These are phyloP conservation scores for Morelia viridis DNA, from an alignment of 2,797 vertebrate genomes.

Conservation along the genomic window DNA sequence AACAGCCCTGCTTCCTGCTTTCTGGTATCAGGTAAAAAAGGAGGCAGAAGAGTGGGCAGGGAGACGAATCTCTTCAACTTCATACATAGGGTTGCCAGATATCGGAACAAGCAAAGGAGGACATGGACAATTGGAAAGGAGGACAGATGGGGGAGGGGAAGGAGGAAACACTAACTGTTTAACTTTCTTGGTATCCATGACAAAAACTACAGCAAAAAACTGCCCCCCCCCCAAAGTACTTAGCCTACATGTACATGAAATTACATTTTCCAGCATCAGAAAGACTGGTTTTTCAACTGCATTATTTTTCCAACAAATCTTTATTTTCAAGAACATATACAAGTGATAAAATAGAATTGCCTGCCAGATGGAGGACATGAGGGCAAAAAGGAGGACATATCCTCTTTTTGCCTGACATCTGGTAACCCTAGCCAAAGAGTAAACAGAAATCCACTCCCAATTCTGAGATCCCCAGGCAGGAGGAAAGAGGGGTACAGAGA, in stretches of 20 bases:
- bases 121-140: not conserved
- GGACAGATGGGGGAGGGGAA: not conserved
- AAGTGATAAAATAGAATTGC: not conserved
- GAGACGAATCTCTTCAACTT: not conserved
- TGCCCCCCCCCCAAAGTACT: not conserved
- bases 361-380: not conserved
- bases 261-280: not conserved
- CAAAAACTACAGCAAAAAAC: not conserved
- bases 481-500: not conserved
- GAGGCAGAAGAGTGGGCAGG: not conserved
- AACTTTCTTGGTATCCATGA: not conserved
- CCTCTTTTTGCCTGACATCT: not conserved
- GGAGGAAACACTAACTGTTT: not conserved
- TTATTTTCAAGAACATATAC: not conserved
- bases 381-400: not conserved
- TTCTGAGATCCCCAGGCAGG: not conserved
- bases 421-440: not conserved
- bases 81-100: not conserved
- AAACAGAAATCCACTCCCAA: not conserved
- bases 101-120: not conserved
- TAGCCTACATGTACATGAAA: not conserved
- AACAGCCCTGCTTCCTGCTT: not conserved
- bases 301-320: not conserved
- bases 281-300: not conserved
- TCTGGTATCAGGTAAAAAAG: not conserved